Conservation (phyloP, 2,113 vertebrate species). For the Pygoscelis adeliae region DNA sequence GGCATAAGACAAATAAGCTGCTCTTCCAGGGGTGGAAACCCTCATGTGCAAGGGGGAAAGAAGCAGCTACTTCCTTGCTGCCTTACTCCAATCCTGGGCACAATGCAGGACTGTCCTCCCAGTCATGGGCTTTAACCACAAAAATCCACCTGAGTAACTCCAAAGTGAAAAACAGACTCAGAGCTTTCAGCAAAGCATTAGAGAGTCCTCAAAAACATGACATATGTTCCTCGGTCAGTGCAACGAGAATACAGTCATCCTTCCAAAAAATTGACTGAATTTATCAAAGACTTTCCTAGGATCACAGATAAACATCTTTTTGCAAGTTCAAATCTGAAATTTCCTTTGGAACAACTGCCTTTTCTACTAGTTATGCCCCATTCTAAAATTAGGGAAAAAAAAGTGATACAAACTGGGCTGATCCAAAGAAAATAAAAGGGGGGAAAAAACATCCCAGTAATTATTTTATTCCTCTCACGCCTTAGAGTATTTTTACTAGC, state of each 20-base stretch:
- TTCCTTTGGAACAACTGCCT: background rate
- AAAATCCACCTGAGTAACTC: background rate
- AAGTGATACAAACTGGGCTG: background rate
- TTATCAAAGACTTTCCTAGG: background rate
- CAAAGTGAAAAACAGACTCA: background rate
- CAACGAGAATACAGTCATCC: background rate
- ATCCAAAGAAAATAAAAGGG: background rate
- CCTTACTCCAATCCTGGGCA: background rate
- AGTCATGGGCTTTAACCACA: background rate
- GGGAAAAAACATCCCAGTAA: no score
- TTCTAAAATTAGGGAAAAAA: background rate
- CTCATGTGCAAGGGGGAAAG: background rate
- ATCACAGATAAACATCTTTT: background rate
- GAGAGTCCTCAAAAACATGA: background rate
- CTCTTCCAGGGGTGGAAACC: background rate
- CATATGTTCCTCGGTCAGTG: background rate
- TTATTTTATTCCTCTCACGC: background rate
- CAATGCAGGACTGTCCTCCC: background rate
- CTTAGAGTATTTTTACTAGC: background rate
- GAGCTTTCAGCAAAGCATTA: background rate
- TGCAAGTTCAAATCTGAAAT: background rate
- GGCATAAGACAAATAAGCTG: background rate
- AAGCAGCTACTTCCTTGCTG: background rate
- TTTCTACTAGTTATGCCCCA: background rate
- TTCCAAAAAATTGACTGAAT: background rate